A percentile compares a stretch with the other conserved stretches of the same genome.
These are phyloP conservation scores for Tychaedon coryphoeus DNA, from an alignment of 2,113 vertebrate species.

Conservation along the genomic window DNA sequence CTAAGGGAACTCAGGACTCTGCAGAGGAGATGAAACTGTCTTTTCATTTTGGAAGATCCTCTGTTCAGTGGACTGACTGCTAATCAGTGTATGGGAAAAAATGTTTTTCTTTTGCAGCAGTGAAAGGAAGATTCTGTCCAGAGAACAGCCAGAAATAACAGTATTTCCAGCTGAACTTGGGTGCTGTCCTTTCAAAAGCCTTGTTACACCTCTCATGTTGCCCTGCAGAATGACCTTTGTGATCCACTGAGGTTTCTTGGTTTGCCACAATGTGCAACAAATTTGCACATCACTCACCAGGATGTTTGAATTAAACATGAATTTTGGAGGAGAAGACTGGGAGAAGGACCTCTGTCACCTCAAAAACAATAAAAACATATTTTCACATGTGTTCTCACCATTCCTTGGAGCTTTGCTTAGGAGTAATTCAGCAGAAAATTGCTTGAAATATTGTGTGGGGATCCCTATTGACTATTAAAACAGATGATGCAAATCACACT, in stretches of 20 bases:
- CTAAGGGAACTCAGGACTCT: not conserved
- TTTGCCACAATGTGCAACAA: not conserved
- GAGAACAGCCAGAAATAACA: not conserved
- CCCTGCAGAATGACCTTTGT: not conserved
- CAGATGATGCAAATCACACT: not conserved
- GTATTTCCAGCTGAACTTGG: not conserved
- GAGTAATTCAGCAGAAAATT: not conserved
- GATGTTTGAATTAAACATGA: not conserved
- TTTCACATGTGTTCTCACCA: not conserved
- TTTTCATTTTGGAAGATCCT: not conserved
- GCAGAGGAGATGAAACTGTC: not conserved
- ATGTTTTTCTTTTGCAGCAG: not conserved
- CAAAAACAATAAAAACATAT: not conserved
- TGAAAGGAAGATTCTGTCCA: not conserved
- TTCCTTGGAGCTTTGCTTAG: not conserved
- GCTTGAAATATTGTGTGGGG: not conserved
- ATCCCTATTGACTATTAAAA: not conserved
- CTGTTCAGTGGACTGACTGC: not conserved
- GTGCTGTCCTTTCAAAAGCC: rapidly evolving
- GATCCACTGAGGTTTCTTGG: not conserved
- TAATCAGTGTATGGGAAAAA: not conserved
- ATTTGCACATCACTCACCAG: not conserved
- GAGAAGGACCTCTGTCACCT: not conserved
- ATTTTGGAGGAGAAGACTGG: not conserved
- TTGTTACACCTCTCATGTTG: not conserved